Evolutionary conservation across 2,888 invertebrate genomes (phyloP).

Genomic region (Hirtodrosophila cameraria): DNA sequence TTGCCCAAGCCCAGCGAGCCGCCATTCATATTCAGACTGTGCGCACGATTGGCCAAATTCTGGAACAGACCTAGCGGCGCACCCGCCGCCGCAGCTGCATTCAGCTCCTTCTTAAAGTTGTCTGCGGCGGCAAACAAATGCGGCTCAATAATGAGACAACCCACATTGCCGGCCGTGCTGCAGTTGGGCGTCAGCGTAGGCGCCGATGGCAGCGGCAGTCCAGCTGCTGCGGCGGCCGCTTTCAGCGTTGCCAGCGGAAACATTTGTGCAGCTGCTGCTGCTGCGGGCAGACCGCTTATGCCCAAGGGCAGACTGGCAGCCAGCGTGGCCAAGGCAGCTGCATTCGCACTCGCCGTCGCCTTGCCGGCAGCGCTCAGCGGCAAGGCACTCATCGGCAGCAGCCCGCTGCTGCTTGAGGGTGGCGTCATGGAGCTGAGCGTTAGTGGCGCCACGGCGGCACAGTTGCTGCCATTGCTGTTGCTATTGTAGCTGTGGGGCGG

Average conservation of each 20-base stretch:
- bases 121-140: constrained; percentile 80
- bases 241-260: constrained; percentile 73
- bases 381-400: constrained; percentile 69
- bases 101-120: constrained; percentile 80
- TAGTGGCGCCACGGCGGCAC: constrained; percentile 62
- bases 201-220: constrained; percentile 60
- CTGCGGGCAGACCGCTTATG: constrained; percentile 47
- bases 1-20: constrained; percentile 26
- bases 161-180: constrained; percentile 73
- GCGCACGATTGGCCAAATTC: constrained; percentile 66
- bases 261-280: constrained; percentile 65
- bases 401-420: constrained; percentile 47
- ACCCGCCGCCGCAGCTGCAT: constrained; percentile 73
- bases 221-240: constrained; percentile 64
- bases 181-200: constrained; percentile 62
- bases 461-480: constrained; percentile 65
- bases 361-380: constrained; percentile 52
- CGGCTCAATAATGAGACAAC: constrained; percentile 80
- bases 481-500: constrained; percentile 46
- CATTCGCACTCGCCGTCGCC: constrained; percentile 49
- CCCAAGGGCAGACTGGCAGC: constrained; percentile 61
- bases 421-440: constrained; percentile 54
- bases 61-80: constrained; percentile 76
- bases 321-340: constrained; percentile 49
- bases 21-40: constrained; percentile 46